These are phyloP conservation scores for Pseudomyrmex cubaensis DNA, from an alignment of 1,140 invertebrate species.

Conservation along the genomic window DNA sequence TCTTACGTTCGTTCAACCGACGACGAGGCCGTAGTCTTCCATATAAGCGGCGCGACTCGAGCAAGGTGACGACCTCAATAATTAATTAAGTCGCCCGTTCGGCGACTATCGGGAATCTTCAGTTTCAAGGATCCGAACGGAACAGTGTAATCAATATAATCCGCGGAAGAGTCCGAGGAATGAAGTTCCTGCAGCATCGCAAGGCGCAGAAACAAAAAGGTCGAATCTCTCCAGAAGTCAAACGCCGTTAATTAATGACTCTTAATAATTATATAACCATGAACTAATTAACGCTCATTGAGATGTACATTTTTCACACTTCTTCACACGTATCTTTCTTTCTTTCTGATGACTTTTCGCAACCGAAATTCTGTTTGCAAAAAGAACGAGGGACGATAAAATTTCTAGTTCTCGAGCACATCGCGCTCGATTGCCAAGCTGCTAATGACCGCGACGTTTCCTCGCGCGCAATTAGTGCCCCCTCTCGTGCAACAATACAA, in stretches of 20 bases:
- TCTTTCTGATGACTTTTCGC: too few species aligned
- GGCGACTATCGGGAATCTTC: neutral
- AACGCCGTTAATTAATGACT: too few species aligned
- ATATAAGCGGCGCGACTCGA: neutral
- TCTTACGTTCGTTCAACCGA: slow-evolving; percentile 19
- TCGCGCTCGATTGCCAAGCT: neutral
- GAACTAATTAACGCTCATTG: too few species aligned
- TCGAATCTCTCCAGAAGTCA: neutral
- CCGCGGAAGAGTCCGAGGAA: neutral
- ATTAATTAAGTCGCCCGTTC: slow-evolving; percentile 12
- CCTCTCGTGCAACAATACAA: too few species aligned
- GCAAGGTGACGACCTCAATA: slow-evolving; percentile 6
- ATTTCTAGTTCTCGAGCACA: neutral
- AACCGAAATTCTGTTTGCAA: too few species aligned
- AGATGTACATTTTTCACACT: too few species aligned
- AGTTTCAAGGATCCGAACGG: neutral
- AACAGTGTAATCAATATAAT: neutral
- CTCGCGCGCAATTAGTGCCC: too few species aligned
- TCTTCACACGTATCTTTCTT: too few species aligned
- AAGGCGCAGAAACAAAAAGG: neutral
- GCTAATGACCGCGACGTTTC: neutral
- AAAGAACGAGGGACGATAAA: neutral
- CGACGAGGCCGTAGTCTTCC: neutral
- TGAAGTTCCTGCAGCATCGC: neutral
- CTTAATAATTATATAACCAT: too few species aligned